phyloP scores from a whole-genome alignment of 2,797 vertebrate species.

The Microhierax caerulescens region DNA sequence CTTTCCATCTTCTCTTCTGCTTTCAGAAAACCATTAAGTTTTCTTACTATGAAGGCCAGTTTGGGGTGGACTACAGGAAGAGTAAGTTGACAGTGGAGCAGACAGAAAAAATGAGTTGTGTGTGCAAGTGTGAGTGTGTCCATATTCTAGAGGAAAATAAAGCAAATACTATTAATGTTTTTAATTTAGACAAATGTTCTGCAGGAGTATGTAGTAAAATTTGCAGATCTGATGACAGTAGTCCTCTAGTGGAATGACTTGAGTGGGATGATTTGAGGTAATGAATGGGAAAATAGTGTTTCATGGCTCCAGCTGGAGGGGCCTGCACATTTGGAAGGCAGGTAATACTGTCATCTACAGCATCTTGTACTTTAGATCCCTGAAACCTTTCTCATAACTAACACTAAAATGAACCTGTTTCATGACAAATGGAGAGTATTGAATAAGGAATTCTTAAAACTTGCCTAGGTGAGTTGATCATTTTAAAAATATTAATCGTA shows the following conservation, averaged over 20 bases:
- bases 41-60: background rate
- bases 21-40: background rate
- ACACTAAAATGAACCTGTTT: background rate
- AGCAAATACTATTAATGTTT: background rate
- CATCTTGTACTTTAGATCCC: background rate
- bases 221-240: constrained; percentile 10
- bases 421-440: background rate
- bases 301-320: background rate
- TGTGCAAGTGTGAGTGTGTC: background rate
- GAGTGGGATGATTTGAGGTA: background rate
- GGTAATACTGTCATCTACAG: background rate
- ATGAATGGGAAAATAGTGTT: background rate
- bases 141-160: background rate
- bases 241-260: background rate
- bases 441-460: constrained; percentile 23
- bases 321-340: background rate
- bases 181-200: constrained; percentile 29
- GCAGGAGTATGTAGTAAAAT: constrained; percentile 39
- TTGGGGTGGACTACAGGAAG: background rate
- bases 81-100: background rate
- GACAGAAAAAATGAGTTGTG: background rate
- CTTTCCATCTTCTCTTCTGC: background rate
- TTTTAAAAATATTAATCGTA: constrained; percentile 1
- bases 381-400: constrained; percentile 7
- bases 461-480: background rate